Evolutionary conservation across 2,797 vertebrate species (phyloP).

Genomic region (Hydrophis major): DNA sequence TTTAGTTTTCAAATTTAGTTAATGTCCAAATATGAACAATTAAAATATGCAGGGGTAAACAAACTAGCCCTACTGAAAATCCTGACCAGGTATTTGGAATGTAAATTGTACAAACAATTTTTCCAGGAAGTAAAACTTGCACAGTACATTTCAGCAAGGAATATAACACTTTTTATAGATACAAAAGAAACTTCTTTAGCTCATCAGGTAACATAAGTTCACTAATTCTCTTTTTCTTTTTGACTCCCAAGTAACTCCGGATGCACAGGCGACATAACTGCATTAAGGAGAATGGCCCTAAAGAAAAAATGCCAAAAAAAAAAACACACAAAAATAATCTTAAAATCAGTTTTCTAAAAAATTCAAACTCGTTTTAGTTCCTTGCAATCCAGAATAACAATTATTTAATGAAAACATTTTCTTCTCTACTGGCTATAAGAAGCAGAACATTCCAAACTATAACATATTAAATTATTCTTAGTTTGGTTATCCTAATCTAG

Average conservation of each 20-base stretch:
- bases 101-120: not conserved
- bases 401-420: not conserved
- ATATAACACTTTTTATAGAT: slow-evolving; percentile 58
- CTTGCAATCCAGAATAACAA: not conserved
- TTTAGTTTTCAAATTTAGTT: not conserved
- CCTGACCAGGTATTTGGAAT: not conserved
- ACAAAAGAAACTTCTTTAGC: slow-evolving; percentile 77
- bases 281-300: slow-evolving; percentile 77
- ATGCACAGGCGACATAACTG: slow-evolving; percentile 82
- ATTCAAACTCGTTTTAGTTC: not conserved
- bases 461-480: not conserved
- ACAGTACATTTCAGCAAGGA: not conserved
- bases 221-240: slow-evolving; percentile 72
- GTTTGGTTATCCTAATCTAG: not conserved
- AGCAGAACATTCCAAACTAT: not conserved
- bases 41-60: not conserved
- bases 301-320: slow-evolving; percentile 52
- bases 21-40: not conserved
- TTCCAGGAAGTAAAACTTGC: not conserved
- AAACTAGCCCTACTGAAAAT: not conserved
- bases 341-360: not conserved
- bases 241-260: slow-evolving; percentile 77
- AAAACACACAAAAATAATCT: slow-evolving; percentile 10
- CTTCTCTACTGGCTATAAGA: not conserved
- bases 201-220: slow-evolving; percentile 74